Base-by-base conservation (phyloP, 2,113 vertebrate genomes). In the Sisor rabdophorus region DNA sequence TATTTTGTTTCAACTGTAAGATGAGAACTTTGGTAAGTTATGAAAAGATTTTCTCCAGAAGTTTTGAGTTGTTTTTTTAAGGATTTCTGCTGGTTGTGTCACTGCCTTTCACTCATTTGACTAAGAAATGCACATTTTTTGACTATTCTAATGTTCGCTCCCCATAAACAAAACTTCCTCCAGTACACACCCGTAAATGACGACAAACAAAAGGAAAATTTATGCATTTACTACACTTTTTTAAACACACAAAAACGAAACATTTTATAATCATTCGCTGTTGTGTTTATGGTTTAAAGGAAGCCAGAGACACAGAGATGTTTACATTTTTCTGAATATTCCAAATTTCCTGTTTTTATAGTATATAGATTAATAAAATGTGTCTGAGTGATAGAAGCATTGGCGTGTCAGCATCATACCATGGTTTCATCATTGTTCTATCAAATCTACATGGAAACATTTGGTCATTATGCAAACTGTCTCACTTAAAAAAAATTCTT, bases 61-160 rank as follows among this genome's bases (percentile, higher is more conserved):
- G n/a, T 30, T 60, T 44, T 13, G 2, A 16, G 2, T 2, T 11
- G 19, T 40, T 32, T 36, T 30, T 30, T 22, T 13, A 5, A 20
- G 2, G 20, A 44, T 36, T 13, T 13, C 6, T 65, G 63, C 24
- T 0, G 11, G 16, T 67, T 28, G 56, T 44, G 20, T 47, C 48
- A 64, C 30, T 63, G 22, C 9, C 32, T 75, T 64, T 69, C 28
- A 11, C 64, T 77, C 19, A 82, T 82, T 82, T 82, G 81, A 79
- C 81, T 82, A 82, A 71, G 81, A 82, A 82, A 82, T 82, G 1
- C 22, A 4, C 10, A 28, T 17, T 20, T 61, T 76, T 81, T 82
- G 77, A 79, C 78, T 79, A 80, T 77, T 82, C 77, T 61, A 79
- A 69, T 79, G 40, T 47, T 28, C 3, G 28, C 12, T 61, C 24